Conservation (phyloP, 2,113 vertebrate species). For the Malurus alboscapulatus region DNA sequence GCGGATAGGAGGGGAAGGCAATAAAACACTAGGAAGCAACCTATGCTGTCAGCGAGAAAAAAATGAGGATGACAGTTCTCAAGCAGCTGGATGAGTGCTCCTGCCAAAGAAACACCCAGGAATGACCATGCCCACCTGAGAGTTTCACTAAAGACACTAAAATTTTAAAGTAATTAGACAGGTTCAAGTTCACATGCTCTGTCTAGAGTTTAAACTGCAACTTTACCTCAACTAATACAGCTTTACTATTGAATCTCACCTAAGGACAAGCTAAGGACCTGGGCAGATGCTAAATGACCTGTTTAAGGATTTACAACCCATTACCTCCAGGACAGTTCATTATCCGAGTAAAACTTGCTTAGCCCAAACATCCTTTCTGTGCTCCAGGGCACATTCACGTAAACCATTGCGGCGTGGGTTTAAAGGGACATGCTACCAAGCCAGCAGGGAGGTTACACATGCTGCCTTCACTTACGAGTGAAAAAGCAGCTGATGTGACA, state of each 20-base stretch:
- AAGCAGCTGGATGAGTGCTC: neutral
- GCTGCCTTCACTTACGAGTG: neutral
- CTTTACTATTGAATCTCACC: neutral
- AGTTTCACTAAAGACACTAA: neutral
- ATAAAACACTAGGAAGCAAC: neutral
- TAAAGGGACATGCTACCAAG: neutral
- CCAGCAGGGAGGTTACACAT: fast-evolving
- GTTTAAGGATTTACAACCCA: neutral
- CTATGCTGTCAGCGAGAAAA: neutral
- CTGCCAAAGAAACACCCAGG: neutral
- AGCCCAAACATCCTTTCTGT: neutral
- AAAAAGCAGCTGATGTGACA: neutral
- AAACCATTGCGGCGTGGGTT: neutral
- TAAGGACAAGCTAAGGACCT: neutral
- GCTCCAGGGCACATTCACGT: neutral
- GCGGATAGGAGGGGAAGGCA: neutral
- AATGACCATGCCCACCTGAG: neutral
- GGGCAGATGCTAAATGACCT: neutral
- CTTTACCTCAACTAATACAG: neutral
- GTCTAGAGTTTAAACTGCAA: neutral
- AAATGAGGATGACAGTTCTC: neutral
- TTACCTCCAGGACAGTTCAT: neutral
- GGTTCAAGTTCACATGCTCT: fast-evolving
- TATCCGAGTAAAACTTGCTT: neutral
- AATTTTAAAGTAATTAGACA: neutral